Evolutionary conservation across 2,797 vertebrate species (phyloP).

Genomic region (Eleutherodactylus coqui): DNA sequence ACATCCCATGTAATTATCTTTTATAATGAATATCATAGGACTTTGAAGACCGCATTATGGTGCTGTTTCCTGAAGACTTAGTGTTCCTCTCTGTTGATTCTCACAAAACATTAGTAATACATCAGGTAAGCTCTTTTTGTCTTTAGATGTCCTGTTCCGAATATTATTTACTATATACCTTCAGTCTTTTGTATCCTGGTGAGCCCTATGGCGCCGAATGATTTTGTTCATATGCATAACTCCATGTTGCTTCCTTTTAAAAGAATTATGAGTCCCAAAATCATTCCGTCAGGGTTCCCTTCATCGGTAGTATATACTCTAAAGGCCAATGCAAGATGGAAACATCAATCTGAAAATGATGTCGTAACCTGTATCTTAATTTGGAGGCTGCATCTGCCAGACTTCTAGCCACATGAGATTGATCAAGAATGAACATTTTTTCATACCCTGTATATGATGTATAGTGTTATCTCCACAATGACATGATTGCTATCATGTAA

Average conservation of each 20-base stretch:
- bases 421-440: too few species aligned
- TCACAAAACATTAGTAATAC: conserved; percentile 74
- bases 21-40: conserved; percentile 67
- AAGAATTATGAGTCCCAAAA: not conserved
- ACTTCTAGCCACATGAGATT: too few species aligned
- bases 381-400: too few species aligned
- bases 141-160: not conserved
- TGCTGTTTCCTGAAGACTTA: conserved; percentile 82
- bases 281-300: not conserved
- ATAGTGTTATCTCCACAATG: too few species aligned
- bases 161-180: not conserved
- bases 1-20: not conserved
- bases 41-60: conserved; percentile 79
- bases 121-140: conserved; percentile 74
- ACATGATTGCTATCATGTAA: too few species aligned
- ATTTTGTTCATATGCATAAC: not conserved
- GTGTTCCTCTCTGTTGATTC: conserved; percentile 82
- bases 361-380: too few species aligned
- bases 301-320: too few species aligned
- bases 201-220: not conserved
- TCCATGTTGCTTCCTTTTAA: not conserved
- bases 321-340: not conserved
- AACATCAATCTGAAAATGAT: not conserved
- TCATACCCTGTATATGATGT: too few species aligned
- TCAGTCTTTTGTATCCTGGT: not conserved